Percentiles rank a stretch among this genome's conserved stretches.
Conservation (phyloP, 2,797 vertebrate species). For the Dipus sagitta region DNA sequence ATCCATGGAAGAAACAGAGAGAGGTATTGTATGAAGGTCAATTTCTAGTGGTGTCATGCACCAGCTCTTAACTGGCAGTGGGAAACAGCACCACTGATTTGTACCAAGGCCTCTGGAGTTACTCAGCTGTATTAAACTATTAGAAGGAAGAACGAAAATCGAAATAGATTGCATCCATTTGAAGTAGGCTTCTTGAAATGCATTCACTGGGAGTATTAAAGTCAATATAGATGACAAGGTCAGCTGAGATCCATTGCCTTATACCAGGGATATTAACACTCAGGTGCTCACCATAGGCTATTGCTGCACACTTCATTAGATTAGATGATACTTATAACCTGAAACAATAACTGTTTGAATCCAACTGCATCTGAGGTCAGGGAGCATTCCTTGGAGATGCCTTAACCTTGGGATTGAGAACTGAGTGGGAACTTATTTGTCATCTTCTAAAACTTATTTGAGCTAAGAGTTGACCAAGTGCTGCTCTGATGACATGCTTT, state of each 20-base stretch:
- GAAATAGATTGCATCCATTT: conserved; percentile 63
- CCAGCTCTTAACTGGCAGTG: conserved; percentile 18
- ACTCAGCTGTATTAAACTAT: conserved; percentile 67
- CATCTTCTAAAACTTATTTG: conserved; percentile 57
- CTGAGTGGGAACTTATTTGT: conserved; percentile 66
- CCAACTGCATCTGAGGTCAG: not conserved
- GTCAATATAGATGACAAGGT: conserved; percentile 49
- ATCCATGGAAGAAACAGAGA: not conserved
- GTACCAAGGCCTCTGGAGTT: conserved; percentile 32
- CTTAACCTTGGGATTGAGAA: conserved; percentile 66
- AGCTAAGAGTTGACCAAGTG: conserved; percentile 60
- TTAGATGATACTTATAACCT: conserved; percentile 74
- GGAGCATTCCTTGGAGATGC: conserved; percentile 40
- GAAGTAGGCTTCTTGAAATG: conserved; percentile 16
- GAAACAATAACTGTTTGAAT: conserved; percentile 75
- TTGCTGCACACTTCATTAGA: conserved; percentile 66
- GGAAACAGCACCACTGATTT: conserved; percentile 7
- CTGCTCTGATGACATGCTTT: conserved; percentile 24
- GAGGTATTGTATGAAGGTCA: conserved; percentile 63
- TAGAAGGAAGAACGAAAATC: conserved; percentile 72
- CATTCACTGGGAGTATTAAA: conserved; percentile 58
- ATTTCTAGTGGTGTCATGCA: not conserved
- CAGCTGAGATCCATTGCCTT: conserved; percentile 49
- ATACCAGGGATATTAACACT: conserved; percentile 57
- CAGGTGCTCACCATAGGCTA: not conserved